phyloP scores from a whole-genome alignment of 2,888 invertebrate genomes.

The Diarsia dahlii region DNA sequence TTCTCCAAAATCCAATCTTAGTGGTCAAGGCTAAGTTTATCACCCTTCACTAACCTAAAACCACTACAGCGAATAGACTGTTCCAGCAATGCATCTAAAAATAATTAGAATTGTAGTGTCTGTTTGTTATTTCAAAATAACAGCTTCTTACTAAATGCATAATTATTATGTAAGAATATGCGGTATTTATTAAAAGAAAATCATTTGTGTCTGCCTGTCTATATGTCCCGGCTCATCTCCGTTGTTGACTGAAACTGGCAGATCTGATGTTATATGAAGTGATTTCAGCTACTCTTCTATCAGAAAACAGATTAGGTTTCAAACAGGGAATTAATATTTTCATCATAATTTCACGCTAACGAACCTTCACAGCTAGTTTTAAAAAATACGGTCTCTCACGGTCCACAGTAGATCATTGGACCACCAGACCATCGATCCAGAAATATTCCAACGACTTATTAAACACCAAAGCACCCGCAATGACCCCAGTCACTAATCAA shows the following conservation, averaged over 20 bases:
- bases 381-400: background rate
- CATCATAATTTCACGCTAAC: too few species aligned
- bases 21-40: background rate
- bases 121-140: too few species aligned
- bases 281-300: too few species aligned
- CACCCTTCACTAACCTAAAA: background rate
- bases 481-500: slow-evolving; percentile 42
- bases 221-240: too few species aligned
- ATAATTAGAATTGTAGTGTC: background rate
- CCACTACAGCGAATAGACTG: background rate
- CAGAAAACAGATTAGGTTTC: too few species aligned
- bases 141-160: too few species aligned
- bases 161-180: too few species aligned
- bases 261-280: too few species aligned
- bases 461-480: slow-evolving; percentile 21
- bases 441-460: slow-evolving; percentile 4
- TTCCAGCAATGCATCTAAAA: background rate
- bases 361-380: background rate
- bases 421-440: background rate
- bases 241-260: too few species aligned
- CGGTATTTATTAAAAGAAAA: too few species aligned
- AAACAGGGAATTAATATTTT: too few species aligned
- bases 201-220: too few species aligned
- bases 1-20: slow-evolving; percentile 6
- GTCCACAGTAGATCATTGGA: background rate